Percentiles rank a stretch among this genome's conserved stretches.
These are phyloP conservation scores for Spicauda simplicius DNA, from an alignment of 2,888 invertebrate species.

Conservation along the genomic window DNA sequence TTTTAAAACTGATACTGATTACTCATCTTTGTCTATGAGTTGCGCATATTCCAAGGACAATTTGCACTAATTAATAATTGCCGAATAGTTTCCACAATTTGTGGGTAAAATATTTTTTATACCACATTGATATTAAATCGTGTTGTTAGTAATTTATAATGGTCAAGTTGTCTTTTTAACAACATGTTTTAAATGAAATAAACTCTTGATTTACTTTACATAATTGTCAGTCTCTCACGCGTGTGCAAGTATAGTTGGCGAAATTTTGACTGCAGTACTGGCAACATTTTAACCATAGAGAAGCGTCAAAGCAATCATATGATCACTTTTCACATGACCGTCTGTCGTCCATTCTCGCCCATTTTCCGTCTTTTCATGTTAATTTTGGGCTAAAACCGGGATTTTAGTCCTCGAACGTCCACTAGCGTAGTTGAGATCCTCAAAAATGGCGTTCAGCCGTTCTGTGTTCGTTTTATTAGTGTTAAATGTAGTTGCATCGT, in stretches of 20 bases:
- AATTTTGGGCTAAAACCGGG: constrained; percentile 63
- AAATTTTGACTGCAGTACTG: constrained; percentile 27
- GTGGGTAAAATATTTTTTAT: neutral
- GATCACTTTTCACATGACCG: constrained; percentile 82
- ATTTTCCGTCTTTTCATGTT: constrained; percentile 68
- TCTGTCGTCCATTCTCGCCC: constrained; percentile 70
- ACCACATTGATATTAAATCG: neutral
- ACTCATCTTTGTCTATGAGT: neutral
- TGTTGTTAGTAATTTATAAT: neutral
- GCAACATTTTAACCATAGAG: constrained; percentile 61
- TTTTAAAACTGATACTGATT: neutral
- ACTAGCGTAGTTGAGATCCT: constrained; percentile 56
- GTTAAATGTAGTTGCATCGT: constrained; percentile 66
- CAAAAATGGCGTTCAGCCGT: constrained; percentile 78
- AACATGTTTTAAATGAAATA: neutral
- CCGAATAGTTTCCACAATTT: neutral
- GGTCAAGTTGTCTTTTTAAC: neutral
- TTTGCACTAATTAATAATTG: neutral
- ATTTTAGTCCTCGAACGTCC: constrained; percentile 69
- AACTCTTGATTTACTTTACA: neutral
- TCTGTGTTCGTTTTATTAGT: constrained; percentile 70
- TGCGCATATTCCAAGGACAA: constrained; percentile 2
- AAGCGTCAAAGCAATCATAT: constrained; percentile 76
- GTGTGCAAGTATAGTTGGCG: too few relatives aligned
- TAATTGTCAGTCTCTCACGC: too few relatives aligned